Base-by-base conservation (phyloP, 2,888 invertebrate genomes). In the Hydriomena furcata region DNA sequence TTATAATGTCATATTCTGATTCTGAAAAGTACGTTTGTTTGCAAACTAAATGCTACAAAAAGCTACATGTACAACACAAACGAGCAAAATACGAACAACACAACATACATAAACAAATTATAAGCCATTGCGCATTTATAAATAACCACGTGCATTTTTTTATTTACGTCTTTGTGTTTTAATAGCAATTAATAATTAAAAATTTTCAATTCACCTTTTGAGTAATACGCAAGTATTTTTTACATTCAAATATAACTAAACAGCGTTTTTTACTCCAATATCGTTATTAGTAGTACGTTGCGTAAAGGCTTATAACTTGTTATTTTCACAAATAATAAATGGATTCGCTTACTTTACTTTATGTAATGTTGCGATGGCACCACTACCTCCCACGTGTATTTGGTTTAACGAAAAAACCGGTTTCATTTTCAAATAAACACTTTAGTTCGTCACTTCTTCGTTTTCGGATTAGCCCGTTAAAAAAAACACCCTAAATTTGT, bases 401-500 rank as follows among this genome's bases (percentile, higher is more conserved):
- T 54, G 24, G 25, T 17, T 12, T 37, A 44, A 48, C 49, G 41
- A 41, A 48, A 52, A 49, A 52, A 58, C 56, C 30, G 54, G 80
- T 82, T 82, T 82, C 82, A 82, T 82, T 82, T 82, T 80, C 80
- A 81, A 81, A 79, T 75, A 70, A 58, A 63, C 58, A 63, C 50
- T 49, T n/a, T 4, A 10, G 5, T 25, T n/a, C 1, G 27, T 27
- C 27, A 27, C 27, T n/a, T 3, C 5, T 27, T 23, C 17, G 17
- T 17, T 17, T 3, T 17, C 17, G 17, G 2, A 17, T 3, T 17
- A 17, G 4, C 17, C 2, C 17, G 17, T 17, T 17, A 17, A n/a
- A n/a, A n/a, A n/a, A n/a, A n/a, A n/a, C n/a, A n/a, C n/a, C n/a
- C n/a, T n/a, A n/a, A n/a, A n/a, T n/a, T n/a, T n/a, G n/a, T n/a